Evolutionary conservation across 2,888 invertebrate genomes (phyloP).

Genomic region (Leptinotarsa peninsularis): DNA sequence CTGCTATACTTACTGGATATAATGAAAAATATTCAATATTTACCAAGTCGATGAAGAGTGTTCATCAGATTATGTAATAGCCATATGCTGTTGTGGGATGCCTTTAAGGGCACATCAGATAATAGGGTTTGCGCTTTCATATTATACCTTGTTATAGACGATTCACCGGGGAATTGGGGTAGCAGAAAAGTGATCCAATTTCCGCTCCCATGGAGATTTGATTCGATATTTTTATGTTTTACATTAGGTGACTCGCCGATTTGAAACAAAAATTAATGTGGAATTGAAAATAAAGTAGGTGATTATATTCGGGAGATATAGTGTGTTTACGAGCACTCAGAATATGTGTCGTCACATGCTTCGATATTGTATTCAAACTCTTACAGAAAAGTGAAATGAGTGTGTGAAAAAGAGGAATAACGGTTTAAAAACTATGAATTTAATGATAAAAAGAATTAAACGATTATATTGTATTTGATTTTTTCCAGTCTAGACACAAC

Average conservation of each 20-base stretch:
- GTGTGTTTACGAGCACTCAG: neutral
- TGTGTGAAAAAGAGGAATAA: no score
- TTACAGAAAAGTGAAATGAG: no score
- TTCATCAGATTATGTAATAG: constrained; percentile 23
- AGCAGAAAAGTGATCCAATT: constrained; percentile 53
- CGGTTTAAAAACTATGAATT: no score
- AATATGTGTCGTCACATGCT: neutral
- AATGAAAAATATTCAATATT: constrained; percentile 2
- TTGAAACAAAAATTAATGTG: constrained; percentile 23
- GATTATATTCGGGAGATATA: neutral
- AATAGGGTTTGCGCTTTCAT: constrained; percentile 57
- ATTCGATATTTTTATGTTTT: constrained; percentile 52
- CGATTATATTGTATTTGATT: no score
- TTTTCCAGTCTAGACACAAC: no score
- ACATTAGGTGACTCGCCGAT: constrained; percentile 48
- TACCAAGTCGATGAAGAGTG: constrained; percentile 25
- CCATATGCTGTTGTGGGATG: constrained; percentile 33
- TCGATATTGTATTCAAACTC: no score
- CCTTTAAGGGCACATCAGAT: constrained; percentile 33
- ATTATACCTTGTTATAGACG: constrained; percentile 57
- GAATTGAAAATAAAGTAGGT: neutral
- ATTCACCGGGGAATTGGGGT: constrained; percentile 60
- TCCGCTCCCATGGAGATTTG: constrained; percentile 51
- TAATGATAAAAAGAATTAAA: no score
- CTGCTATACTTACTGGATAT: neutral